phyloP scores from a whole-genome alignment of 1,140 invertebrate genomes.

The Caerostris extrusa region DNA sequence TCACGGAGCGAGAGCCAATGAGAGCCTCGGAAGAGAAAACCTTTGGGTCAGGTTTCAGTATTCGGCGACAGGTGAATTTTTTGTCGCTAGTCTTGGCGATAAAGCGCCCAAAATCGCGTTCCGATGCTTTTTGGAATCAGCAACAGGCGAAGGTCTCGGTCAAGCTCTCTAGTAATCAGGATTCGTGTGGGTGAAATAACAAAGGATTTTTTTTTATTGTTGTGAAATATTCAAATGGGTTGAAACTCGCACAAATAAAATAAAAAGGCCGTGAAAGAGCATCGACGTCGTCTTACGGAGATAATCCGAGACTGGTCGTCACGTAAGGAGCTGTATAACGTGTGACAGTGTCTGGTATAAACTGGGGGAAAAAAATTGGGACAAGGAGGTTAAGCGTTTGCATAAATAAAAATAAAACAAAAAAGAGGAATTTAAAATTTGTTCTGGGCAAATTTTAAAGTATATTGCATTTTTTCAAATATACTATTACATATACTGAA shows the following conservation, averaged over 20 bases:
- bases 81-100: slow-evolving; percentile 32
- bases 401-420: neutral
- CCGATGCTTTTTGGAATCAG: neutral
- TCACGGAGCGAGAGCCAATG: slow-evolving; percentile 45
- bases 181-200: slow-evolving; percentile 39
- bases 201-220: slow-evolving; percentile 11
- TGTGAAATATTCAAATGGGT: slow-evolving; percentile 18
- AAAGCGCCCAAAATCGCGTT: neutral
- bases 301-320: neutral
- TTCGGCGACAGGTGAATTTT: slow-evolving; percentile 68
- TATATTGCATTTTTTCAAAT: too few species aligned
- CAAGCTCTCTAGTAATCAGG: slow-evolving; percentile 11
- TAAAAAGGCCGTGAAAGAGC: neutral
- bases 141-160: slow-evolving; percentile 51
- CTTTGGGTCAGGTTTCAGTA: slow-evolving; percentile 73
- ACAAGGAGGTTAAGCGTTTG: neutral
- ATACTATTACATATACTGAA: too few species aligned
- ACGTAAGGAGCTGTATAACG: neutral
- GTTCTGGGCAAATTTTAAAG: too few species aligned
- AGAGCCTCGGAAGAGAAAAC: neutral
- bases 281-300: neutral
- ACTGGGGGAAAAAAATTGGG: neutral
- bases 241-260: neutral
- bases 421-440: neutral
- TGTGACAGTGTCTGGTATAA: neutral